Evolutionary conservation across 2,797 vertebrate genomes (phyloP).

Genomic region (Lacerta bilineata): DNA sequence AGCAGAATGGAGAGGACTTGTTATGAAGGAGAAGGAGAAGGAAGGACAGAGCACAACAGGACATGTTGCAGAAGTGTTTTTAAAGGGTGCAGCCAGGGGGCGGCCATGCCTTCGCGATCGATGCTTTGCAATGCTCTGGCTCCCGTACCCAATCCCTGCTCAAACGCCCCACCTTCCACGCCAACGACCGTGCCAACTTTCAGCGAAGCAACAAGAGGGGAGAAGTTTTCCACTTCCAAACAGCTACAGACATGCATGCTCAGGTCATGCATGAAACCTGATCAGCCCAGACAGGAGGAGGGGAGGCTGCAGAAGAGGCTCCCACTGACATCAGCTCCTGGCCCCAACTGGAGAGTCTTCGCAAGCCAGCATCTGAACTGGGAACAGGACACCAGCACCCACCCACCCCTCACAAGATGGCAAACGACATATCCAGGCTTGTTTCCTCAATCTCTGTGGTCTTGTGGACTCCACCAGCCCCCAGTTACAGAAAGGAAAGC

Average conservation of each 20-base stretch:
- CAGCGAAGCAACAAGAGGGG: neutral
- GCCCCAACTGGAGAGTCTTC: neutral
- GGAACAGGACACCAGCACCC: neutral
- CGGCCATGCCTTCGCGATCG: neutral
- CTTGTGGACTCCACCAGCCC: neutral
- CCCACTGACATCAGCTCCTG: neutral
- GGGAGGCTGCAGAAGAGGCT: rapidly evolving
- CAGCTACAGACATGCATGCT: conserved; percentile 43
- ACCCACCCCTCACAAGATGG: neutral
- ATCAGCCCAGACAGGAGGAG: neutral
- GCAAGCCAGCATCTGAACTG: neutral
- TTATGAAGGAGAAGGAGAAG: too few species aligned
- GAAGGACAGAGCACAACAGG: neutral
- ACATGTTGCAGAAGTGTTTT: neutral
- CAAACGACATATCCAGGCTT: neutral
- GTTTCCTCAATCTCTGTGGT: too few species aligned
- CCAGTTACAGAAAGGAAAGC: neutral
- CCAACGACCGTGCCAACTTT: conserved; percentile 21
- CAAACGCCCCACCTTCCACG: conserved; percentile 32
- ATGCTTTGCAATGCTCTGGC: neutral
- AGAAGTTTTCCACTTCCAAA: conserved; percentile 13
- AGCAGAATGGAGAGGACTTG: neutral
- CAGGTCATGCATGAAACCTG: conserved; percentile 53
- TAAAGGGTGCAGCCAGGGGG: neutral
- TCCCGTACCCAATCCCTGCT: conserved; percentile 43